These are phyloP conservation scores for Limosa lapponica DNA, from an alignment of 2,797 vertebrate species.

Conservation along the genomic window DNA sequence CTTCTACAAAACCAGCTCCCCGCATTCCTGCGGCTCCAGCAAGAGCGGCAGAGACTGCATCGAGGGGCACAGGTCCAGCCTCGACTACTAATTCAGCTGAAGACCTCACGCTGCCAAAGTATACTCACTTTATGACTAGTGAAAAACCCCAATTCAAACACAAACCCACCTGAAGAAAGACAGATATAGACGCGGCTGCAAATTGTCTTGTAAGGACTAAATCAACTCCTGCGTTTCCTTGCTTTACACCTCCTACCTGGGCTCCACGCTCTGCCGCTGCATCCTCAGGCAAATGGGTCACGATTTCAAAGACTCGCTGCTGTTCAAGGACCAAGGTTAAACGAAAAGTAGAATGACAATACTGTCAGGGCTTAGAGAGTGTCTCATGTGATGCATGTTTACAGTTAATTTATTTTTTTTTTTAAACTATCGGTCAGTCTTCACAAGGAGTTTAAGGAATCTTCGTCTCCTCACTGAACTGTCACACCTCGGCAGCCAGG, in stretches of 20 bases:
- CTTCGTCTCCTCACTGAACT: background rate
- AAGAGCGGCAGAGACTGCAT: background rate
- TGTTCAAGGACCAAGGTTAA: background rate
- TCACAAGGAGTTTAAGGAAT: background rate
- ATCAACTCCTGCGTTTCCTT: background rate
- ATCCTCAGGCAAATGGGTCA: background rate
- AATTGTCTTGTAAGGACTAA: background rate
- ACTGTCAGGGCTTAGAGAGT: background rate
- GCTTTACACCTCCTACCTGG: background rate
- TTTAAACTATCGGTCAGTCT: background rate
- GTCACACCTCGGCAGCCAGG: background rate
- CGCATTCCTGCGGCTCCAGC: background rate
- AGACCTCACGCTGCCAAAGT: background rate
- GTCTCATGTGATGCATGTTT: background rate
- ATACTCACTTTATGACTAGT: background rate
- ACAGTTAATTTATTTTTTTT: background rate
- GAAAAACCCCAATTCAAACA: background rate
- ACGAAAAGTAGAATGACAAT: background rate
- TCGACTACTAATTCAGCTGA: background rate
- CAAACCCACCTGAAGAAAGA: background rate
- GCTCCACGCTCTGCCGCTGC: background rate
- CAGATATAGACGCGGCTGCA: background rate
- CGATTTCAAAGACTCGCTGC: background rate
- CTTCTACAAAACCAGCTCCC: background rate
- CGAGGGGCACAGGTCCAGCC: background rate